phyloP scores from a whole-genome alignment of 1,140 invertebrate species.

The Brachionus asplanchnoidis region DNA sequence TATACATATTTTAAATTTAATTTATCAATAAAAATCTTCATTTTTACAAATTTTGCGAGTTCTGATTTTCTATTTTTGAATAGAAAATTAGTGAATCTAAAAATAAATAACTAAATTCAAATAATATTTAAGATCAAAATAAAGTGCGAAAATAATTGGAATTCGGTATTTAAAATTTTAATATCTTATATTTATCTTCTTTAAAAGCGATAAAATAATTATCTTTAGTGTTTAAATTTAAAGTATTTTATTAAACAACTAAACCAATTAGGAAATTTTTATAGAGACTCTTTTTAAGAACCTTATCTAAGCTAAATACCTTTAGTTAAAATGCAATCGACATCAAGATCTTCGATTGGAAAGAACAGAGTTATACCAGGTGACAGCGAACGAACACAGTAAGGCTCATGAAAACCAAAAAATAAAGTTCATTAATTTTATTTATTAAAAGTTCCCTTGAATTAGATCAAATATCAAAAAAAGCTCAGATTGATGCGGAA shows the following conservation, averaged over 20 bases:
- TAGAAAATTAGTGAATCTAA: no score
- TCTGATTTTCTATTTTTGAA: no score
- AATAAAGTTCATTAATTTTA: not conserved
- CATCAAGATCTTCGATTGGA: not conserved
- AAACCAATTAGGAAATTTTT: no score
- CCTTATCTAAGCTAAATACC: not conserved
- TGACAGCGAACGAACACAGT: not conserved
- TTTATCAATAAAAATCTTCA: no score
- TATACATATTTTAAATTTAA: no score
- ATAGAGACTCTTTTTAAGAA: not conserved
- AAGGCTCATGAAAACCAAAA: not conserved
- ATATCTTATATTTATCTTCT: no score
- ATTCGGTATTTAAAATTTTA: no score
- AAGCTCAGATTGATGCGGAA: not conserved
- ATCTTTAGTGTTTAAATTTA: not conserved
- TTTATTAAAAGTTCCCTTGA: not conserved
- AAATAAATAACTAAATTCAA: no score
- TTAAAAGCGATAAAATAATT: no score
- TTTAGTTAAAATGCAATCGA: not conserved
- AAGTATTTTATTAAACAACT: not conserved
- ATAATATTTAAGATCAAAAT: no score
- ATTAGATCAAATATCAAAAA: not conserved
- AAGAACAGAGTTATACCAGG: not conserved
- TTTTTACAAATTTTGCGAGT: no score
- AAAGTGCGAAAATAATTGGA: no score